Evolutionary conservation across 2,888 invertebrate genomes (phyloP).

Genomic region (Cerastoderma edule): DNA sequence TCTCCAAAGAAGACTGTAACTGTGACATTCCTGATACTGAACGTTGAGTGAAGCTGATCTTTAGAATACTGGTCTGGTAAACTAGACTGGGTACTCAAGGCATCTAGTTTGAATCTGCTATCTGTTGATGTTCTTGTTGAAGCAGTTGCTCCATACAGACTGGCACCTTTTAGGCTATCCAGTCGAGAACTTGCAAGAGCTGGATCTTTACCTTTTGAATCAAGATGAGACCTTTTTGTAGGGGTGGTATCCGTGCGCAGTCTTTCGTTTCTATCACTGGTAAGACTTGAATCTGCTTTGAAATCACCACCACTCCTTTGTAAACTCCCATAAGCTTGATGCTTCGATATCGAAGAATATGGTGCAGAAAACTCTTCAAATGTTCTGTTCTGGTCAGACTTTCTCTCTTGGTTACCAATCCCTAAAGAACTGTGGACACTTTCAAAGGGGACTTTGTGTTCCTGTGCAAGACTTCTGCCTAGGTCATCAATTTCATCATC

Average conservation of each 20-base stretch:
- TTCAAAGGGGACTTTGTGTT: conserved; percentile 33
- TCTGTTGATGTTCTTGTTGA: not conserved
- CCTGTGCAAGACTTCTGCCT: conserved; percentile 28
- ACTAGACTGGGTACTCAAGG: conserved; percentile 7
- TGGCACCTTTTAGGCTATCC: not conserved
- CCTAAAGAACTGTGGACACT: conserved; percentile 34
- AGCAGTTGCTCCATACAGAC: conserved; percentile 1
- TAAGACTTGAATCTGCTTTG: not conserved
- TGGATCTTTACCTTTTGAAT: not conserved
- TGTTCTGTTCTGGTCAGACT: conserved; percentile 41
- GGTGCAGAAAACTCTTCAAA: conserved; percentile 50
- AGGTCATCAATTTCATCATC: conserved; percentile 26
- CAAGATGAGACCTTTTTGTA: not conserved
- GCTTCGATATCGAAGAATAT: too few relatives aligned
- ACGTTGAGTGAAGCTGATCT: conserved; percentile 35
- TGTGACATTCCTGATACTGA: conserved; percentile 38
- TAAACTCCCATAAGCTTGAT: too few relatives aligned
- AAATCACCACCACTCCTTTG: too few relatives aligned
- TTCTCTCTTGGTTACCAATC: conserved; percentile 12
- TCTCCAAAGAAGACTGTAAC: conserved; percentile 54
- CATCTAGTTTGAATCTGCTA: not conserved
- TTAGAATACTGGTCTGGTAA: conserved; percentile 38
- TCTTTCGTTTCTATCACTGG: not conserved
- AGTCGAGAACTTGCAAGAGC: not conserved
- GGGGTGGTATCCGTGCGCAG: not conserved